phyloP scores from a whole-genome alignment of 2,888 invertebrate genomes.

The Cataglyphis altisquamis region DNA sequence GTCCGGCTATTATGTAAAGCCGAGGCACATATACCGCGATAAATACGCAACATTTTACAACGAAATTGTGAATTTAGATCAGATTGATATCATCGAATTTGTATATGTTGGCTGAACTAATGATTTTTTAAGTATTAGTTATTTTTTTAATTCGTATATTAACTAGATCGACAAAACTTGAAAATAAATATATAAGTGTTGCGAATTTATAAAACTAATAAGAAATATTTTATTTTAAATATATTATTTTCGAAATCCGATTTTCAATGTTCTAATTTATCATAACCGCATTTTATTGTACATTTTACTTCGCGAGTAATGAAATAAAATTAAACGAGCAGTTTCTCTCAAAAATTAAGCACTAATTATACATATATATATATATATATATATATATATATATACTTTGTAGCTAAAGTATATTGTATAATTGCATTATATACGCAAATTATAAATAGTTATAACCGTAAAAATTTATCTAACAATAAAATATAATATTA shows the following conservation, averaged over 20 bases:
- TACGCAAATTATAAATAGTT: neutral
- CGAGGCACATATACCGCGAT: neutral
- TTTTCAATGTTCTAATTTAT: neutral
- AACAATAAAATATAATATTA: neutral
- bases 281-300: neutral
- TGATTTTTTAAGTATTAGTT: neutral
- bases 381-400: neutral
- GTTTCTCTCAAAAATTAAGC: neutral
- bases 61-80: conserved; percentile 17
- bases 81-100: neutral
- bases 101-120: neutral
- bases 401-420: neutral
- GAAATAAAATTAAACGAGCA: neutral
- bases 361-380: neutral
- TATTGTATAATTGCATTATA: neutral
- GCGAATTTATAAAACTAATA: neutral
- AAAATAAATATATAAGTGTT: conserved; percentile 5
- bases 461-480: neutral
- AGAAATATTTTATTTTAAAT: neutral
- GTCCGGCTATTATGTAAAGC: conserved; percentile 20
- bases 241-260: neutral
- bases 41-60: conserved; percentile 19
- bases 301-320: neutral
- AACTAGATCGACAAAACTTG: neutral
- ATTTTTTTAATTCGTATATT: neutral